Evolutionary conservation across 2,888 invertebrate genomes (phyloP), one percentile per base, ranked within the genome.

Genomic region (Lutraria lutraria): DNA sequence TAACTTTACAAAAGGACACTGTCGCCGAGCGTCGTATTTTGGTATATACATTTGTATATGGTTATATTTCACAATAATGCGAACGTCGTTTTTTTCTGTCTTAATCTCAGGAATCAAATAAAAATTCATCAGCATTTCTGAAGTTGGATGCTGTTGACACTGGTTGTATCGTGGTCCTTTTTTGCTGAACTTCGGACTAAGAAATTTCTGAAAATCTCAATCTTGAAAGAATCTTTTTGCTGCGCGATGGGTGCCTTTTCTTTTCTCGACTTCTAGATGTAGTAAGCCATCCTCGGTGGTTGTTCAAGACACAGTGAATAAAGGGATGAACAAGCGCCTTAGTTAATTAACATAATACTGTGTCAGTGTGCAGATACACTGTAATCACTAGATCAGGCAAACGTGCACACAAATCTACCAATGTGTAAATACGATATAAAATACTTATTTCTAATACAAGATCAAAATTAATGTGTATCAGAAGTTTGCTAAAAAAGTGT

Each of bases 371-470:
- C 63, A 43, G 43, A 8, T 68, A n/a, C 21, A 25, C n/a, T n/a
- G 63, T 68, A 68, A 25, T 25, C 63, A 68, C 25, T 25, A 68
- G 63, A 68, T 68, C 63, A 68, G 63, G 63, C 63, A 68, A 68
- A 68, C 13, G 25, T 68, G 63, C 25, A 68, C 63, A 68, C 25
- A 25, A 25, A n/a, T 68, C 63, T 68, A 68, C 25, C 25, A 68
- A 25, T 68, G 63, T 68, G 63, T 68, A 68, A 68, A 25, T 68
- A 68, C 63, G 25, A 25, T 25, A 68, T 68, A 68, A 68, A 68
- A 68, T 68, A 68, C 63, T 25, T 68, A 68, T 43, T 25, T 68
- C 6, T 10, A n/a, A 68, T 4, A 15, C 0, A 25, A 68, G 25
- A n/a, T 25, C 25, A 10, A 25, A 68, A 68, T 25, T 25, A 25